Evolutionary conservation across 2,888 invertebrate species (phyloP), one percentile per base, ranked within the genome.

Genomic region (Leucoma salicis): DNA sequence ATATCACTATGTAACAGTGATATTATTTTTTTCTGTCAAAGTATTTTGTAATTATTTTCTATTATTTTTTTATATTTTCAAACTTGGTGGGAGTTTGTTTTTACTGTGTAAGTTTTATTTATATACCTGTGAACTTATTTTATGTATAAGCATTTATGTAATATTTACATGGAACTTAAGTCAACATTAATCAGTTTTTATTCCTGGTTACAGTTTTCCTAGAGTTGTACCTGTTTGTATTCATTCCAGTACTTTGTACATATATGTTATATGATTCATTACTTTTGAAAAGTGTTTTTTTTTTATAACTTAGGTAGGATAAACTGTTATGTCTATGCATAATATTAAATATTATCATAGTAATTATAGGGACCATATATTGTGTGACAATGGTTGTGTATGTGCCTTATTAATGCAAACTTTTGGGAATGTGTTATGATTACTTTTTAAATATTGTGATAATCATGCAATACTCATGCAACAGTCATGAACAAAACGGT

Each of bases 361-460:
- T 21, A 21, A 36, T 34, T 41, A 48, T 32, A 29, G 39, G 48
- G 51, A 51, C 52, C 46, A 56, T 46, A 57, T 52, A 31, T 31
- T 15, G 2, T 10, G 46, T 49, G 38, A 47, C 46, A 49, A 52
- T 35, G 60, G 66, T 69, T 67, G 63, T 67, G 62, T 39, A 40
- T 45, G 60, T 69, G 67, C 63, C 64, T 69, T 67, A 53, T 49
- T 39, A 36, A 44, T 33, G 15, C 27, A 13, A 27, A 27, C 25
- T n/a, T 3, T 10, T 21, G 14, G 14, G 11, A 16, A 15, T 5
- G 10, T 16, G 28, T 33, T 14, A 47, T n/a, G n/a, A n/a, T n/a
- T n/a, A 48, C 42, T 34, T 42, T 40, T 46, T 41, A 14, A 52
- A 50, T 66, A 41, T 54, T 66, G 66, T 70, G 62, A 72, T 69